Evolutionary conservation across 2,888 invertebrate genomes (phyloP).

Genomic region (Lasiommata megera): DNA sequence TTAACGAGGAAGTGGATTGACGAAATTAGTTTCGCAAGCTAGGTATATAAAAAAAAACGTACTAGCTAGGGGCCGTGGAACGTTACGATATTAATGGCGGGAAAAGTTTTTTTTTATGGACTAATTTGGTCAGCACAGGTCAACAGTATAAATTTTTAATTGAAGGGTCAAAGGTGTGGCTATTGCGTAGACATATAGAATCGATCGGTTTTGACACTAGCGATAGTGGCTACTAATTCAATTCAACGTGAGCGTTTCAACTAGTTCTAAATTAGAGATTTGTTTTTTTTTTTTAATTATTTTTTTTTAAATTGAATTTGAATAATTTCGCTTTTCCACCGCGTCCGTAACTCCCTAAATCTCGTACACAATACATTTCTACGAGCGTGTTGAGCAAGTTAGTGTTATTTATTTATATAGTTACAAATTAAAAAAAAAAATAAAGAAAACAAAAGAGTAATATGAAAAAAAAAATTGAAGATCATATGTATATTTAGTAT

Average conservation of each 20-base stretch:
- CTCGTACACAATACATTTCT: constrained; percentile 5
- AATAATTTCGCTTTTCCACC: constrained; percentile 5
- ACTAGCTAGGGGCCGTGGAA: neutral
- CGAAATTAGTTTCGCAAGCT: no score
- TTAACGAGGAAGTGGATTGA: no score
- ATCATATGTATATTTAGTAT: constrained; percentile 9
- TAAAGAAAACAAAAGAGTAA: no score
- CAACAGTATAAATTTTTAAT: no score
- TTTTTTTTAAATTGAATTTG: constrained; percentile 4
- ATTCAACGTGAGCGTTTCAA: neutral
- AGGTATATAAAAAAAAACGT: neutral
- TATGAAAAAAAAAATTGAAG: neutral
- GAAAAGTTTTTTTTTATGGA: neutral
- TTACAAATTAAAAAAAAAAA: neutral
- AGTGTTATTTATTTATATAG: constrained; percentile 2
- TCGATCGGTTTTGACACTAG: no score
- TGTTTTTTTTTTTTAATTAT: no score
- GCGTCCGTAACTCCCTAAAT: constrained; percentile 1
- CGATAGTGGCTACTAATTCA: no score
- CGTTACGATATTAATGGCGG: neutral
- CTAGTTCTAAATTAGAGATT: neutral
- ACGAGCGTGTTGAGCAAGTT: constrained; percentile 27
- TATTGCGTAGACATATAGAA: no score
- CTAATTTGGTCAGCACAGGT: neutral
- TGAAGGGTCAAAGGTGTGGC: neutral